Evolutionary conservation across 2,888 invertebrate species (phyloP).

Genomic region (Cryptocephalus primarius): DNA sequence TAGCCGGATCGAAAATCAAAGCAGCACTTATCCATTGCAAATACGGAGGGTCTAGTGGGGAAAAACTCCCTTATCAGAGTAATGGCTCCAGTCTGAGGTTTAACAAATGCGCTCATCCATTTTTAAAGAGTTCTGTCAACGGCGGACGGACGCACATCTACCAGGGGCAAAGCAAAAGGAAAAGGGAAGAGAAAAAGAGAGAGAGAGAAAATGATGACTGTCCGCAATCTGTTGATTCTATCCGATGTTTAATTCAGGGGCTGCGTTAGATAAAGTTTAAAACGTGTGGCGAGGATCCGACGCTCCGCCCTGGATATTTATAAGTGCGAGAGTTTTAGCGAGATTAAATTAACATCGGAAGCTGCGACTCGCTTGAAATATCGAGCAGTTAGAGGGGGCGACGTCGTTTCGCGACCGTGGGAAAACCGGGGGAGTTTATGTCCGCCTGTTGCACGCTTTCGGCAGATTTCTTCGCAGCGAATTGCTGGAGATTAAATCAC

Average conservation of each 20-base stretch:
- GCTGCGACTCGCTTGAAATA: no score
- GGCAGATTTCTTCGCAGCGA: no score
- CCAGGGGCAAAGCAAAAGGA: no score
- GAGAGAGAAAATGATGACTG: background rate
- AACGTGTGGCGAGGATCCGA: background rate
- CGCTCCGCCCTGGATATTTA: no score
- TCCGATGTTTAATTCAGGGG: constrained; percentile 12
- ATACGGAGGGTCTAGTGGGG: no score
- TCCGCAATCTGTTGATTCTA: constrained; percentile 18
- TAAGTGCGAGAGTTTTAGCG: background rate
- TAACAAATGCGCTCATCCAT: constrained; percentile 28
- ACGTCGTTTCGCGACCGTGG: no score
- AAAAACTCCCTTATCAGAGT: constrained; percentile 25
- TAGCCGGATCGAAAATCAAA: background rate
- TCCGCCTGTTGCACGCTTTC: no score
- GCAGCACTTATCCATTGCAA: no score
- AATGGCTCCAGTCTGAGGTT: constrained; percentile 23
- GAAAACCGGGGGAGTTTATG: no score
- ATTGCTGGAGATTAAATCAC: no score
- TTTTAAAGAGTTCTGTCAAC: constrained; percentile 27
- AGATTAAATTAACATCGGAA: background rate
- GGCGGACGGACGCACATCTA: background rate
- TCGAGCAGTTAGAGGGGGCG: no score
- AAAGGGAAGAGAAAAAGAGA: no score
- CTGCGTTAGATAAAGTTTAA: background rate